These are phyloP conservation scores for Ceriagrion tenellum DNA, from an alignment of 2,888 invertebrate species.

Conservation along the genomic window DNA sequence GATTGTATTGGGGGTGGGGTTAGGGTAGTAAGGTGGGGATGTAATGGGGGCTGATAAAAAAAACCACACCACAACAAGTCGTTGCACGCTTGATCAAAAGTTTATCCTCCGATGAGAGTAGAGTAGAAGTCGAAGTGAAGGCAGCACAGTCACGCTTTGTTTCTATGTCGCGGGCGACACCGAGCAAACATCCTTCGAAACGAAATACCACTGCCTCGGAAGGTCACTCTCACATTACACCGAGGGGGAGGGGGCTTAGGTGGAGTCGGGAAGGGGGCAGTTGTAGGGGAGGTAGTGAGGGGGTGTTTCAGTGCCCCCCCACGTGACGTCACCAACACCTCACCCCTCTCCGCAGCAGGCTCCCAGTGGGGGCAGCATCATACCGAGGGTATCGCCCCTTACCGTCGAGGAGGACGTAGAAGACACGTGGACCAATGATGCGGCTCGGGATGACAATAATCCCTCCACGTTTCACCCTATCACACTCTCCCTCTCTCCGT, in stretches of 20 bases:
- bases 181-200: conserved; percentile 11
- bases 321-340: not conserved
- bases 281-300: too few species aligned
- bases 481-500: not conserved
- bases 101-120: not conserved
- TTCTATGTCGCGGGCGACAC: conserved; percentile 3
- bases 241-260: not conserved
- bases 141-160: not conserved
- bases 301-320: not conserved
- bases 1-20: not conserved
- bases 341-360: not conserved
- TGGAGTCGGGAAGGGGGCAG: not conserved
- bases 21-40: not conserved
- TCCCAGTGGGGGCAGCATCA: not conserved
- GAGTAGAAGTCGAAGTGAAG: not conserved
- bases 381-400: not conserved
- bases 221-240: conserved; percentile 36
- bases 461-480: not conserved
- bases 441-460: not conserved
- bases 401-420: not conserved
- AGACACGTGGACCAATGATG: conserved; percentile 36
- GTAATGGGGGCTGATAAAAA: not conserved
- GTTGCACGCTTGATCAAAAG: not conserved
- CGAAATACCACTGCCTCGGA: not conserved
- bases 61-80: not conserved